phyloP scores from a whole-genome alignment of 2,888 invertebrate genomes.

The Ellobium chinense region DNA sequence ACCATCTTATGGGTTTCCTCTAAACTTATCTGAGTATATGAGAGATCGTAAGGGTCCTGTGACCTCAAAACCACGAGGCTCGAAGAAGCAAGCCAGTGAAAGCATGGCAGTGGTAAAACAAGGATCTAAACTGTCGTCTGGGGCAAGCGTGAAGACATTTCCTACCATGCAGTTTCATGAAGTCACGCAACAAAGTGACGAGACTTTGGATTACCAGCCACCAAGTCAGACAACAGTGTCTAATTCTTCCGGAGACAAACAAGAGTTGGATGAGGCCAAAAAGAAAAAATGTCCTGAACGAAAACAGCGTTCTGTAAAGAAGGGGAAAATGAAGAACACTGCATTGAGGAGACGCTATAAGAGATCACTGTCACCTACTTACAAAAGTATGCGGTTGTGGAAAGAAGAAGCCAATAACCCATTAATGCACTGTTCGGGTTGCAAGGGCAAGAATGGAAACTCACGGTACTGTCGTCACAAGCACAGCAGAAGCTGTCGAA shows the following conservation, averaged over 20 bases:
- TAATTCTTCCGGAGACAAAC: neutral
- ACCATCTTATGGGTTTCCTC: neutral
- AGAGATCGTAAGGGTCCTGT: neutral
- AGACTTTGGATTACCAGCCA: neutral
- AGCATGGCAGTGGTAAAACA: neutral
- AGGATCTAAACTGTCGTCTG: neutral
- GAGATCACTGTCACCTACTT: neutral
- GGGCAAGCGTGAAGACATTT: neutral
- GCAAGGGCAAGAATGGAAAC: neutral
- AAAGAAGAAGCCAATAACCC: neutral
- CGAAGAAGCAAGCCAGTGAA: neutral
- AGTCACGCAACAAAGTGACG: neutral
- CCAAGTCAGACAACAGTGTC: neutral
- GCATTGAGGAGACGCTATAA: neutral
- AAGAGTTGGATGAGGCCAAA: neutral
- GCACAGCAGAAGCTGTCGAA: conserved; percentile 10
- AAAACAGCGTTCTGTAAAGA: neutral
- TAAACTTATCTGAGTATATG: neutral
- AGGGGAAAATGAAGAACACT: neutral
- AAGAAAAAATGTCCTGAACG: neutral
- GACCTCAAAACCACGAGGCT: too few species aligned
- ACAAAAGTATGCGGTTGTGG: neutral
- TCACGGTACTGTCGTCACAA: too few species aligned
- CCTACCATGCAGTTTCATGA: neutral
- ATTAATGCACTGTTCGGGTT: too few species aligned